Evolutionary conservation across 2,888 invertebrate genomes (phyloP).

Genomic region (Acleris literana): DNA sequence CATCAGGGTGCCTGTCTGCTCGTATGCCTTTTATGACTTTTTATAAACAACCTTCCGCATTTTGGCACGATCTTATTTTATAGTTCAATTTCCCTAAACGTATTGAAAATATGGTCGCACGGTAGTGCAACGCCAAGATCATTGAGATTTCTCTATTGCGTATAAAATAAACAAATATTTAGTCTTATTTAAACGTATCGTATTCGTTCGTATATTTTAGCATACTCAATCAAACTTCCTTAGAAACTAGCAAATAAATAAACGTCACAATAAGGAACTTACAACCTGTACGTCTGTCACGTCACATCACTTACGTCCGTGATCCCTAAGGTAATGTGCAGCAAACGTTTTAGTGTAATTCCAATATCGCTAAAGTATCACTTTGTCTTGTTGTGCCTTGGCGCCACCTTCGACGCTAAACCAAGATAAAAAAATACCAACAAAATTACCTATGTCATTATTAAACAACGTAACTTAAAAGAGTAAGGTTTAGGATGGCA

Average conservation of each 20-base stretch:
- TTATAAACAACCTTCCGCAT: too few relatives aligned
- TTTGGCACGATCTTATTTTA: too few relatives aligned
- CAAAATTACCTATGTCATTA: background rate
- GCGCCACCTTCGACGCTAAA: slow-evolving; percentile 63
- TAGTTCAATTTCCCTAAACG: too few relatives aligned
- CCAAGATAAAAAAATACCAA: slow-evolving; percentile 45
- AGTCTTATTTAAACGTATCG: too few relatives aligned
- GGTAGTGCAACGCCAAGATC: too few relatives aligned
- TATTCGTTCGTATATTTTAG: too few relatives aligned
- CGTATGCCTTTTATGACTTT: too few relatives aligned
- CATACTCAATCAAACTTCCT: background rate
- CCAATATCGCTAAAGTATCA: slow-evolving; percentile 46
- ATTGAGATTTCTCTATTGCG: too few relatives aligned
- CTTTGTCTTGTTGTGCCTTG: slow-evolving; percentile 56
- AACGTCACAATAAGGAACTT: slow-evolving; percentile 25
- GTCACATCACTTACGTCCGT: slow-evolving; percentile 32
- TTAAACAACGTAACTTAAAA: background rate
- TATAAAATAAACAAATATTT: too few relatives aligned
- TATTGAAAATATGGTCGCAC: too few relatives aligned
- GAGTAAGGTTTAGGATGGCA: slow-evolving; percentile 1
- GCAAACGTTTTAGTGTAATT: slow-evolving; percentile 19
- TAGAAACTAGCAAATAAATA: slow-evolving; percentile 1
- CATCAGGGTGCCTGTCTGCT: too few relatives aligned
- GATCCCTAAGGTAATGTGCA: slow-evolving; percentile 25
- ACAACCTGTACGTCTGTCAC: slow-evolving; percentile 23